Percentiles rank a stretch among this genome's conserved stretches.
These are phyloP conservation scores for Apus apus DNA, from an alignment of 2,113 vertebrate genomes.

Conservation along the genomic window DNA sequence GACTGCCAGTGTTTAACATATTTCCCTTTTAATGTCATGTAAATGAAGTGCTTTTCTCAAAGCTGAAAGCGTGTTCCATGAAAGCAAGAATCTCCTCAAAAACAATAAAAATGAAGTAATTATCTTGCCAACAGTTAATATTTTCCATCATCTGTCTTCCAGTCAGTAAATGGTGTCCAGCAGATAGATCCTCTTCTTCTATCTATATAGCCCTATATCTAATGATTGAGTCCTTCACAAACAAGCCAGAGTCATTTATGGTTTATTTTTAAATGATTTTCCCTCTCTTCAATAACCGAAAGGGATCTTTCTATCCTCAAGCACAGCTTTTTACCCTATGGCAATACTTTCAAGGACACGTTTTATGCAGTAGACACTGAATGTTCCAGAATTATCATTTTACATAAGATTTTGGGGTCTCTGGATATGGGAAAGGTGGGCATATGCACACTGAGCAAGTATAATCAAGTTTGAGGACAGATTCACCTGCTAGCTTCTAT, in stretches of 20 bases:
- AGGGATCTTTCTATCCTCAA: background rate
- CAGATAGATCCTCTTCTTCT: background rate
- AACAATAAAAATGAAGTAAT: background rate
- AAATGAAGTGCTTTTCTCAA: slow-evolving; percentile 8
- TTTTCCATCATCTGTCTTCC: background rate
- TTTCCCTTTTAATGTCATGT: background rate
- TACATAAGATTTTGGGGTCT: background rate
- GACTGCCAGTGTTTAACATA: background rate
- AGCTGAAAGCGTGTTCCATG: background rate
- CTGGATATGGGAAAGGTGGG: background rate
- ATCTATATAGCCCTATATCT: background rate
- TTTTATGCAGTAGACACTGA: background rate
- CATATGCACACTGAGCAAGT: background rate
- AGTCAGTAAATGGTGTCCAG: background rate
- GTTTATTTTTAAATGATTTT: background rate
- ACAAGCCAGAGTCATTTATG: background rate
- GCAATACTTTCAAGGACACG: background rate
- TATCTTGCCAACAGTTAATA: background rate
- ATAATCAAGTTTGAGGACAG: background rate
- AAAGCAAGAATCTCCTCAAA: background rate
- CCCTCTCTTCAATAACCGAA: background rate
- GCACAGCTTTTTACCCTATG: background rate
- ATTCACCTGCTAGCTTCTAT: background rate
- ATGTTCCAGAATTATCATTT: background rate
- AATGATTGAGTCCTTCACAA: background rate